Evolutionary conservation across 2,888 invertebrate species (phyloP).

Genomic region (Drosophila greeni): DNA sequence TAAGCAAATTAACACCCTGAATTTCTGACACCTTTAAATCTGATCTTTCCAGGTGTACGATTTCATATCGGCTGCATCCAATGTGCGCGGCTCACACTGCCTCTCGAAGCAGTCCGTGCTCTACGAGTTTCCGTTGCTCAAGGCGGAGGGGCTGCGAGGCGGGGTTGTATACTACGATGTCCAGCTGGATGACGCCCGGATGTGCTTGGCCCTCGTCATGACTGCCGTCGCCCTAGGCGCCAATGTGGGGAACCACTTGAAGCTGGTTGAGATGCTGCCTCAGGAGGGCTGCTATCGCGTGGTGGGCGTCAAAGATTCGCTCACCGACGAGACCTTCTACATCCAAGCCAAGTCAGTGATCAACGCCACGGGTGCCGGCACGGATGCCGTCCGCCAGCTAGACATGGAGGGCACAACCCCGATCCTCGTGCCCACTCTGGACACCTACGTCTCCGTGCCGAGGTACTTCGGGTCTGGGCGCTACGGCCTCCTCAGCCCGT

Average conservation of each 20-base stretch:
- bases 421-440: conserved; percentile 82
- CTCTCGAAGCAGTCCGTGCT: conserved; percentile 94
- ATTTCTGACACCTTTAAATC: neutral
- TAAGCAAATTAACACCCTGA: neutral
- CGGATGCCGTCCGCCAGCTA: conserved; percentile 94
- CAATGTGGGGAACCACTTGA: conserved; percentile 94
- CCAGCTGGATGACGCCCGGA: conserved; percentile 98
- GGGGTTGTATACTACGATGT: conserved; percentile 99
- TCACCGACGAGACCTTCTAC: conserved; percentile 88
- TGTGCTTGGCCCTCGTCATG: conserved; percentile 96
- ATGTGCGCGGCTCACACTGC: conserved; percentile 95
- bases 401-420: conserved; percentile 92
- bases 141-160: conserved; percentile 94
- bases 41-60: conserved; percentile 86
- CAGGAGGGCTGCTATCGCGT: conserved; percentile 76
- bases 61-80: conserved; percentile 95
- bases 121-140: conserved; percentile 98
- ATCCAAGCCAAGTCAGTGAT: conserved; percentile 94
- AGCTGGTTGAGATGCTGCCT: conserved; percentile 87
- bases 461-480: conserved; percentile 97
- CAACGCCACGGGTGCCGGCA: conserved; percentile 98
- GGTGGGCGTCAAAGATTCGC: conserved; percentile 86
- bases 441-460: conserved; percentile 82
- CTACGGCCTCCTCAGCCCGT: conserved; percentile 98
- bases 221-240: conserved; percentile 97